Conservation (phyloP, 2,797 vertebrate species). For the Cynodonichthys magdalenae region DNA sequence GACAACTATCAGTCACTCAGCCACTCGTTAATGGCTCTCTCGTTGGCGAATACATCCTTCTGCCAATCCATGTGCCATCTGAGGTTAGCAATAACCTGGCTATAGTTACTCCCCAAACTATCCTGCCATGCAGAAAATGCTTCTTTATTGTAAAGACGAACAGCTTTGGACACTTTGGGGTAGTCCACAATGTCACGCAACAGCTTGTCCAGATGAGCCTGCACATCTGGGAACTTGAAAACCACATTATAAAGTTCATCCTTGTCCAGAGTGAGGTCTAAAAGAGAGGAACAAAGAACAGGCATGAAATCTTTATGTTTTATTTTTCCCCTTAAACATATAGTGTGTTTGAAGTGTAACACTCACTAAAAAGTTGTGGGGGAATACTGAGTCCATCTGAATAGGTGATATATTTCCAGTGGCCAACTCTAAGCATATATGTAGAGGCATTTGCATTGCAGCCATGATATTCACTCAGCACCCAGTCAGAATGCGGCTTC, state of each 20-base stretch:
- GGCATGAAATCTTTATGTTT: not conserved
- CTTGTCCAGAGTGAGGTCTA: slow-evolving; percentile 89
- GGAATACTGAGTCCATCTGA: slow-evolving; percentile 85
- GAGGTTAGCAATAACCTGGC: slow-evolving; percentile 86
- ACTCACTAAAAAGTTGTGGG: slow-evolving; percentile 92
- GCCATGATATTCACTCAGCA: slow-evolving; percentile 94
- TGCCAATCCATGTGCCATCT: slow-evolving; percentile 94
- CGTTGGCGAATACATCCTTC: slow-evolving; percentile 78
- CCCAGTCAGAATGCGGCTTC: slow-evolving; percentile 81
- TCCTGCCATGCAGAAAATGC: slow-evolving; percentile 87
- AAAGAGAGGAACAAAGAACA: slow-evolving; percentile 36
- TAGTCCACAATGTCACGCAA: slow-evolving; percentile 88
- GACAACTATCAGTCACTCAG: slow-evolving; percentile 57
- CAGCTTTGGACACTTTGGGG: slow-evolving; percentile 84
- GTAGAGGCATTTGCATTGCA: slow-evolving; percentile 93
- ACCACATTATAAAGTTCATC: slow-evolving; percentile 89
- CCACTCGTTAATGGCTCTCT: slow-evolving; percentile 87
- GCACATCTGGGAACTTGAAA: slow-evolving; percentile 76
- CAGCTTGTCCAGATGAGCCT: slow-evolving; percentile 81
- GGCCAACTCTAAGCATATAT: slow-evolving; percentile 90
- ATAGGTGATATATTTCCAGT: slow-evolving; percentile 93
- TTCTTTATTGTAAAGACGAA: slow-evolving; percentile 90
- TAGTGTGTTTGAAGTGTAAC: not conserved
- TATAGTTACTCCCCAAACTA: slow-evolving; percentile 87
- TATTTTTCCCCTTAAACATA: not conserved